Evolutionary conservation across 2,113 vertebrate genomes (phyloP).

Genomic region (Tapirus terrestris): DNA sequence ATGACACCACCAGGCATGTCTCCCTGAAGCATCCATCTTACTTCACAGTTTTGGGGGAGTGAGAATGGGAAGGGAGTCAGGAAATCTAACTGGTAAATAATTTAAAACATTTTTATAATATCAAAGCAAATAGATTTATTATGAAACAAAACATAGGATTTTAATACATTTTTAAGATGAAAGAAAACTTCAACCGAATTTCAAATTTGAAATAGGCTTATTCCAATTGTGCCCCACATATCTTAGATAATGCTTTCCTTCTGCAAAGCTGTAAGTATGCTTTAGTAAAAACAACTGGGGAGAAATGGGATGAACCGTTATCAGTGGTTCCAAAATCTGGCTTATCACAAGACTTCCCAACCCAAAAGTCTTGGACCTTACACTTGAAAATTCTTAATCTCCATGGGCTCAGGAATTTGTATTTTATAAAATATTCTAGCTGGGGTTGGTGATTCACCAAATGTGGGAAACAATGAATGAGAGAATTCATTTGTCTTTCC

Average conservation of each 20-base stretch:
- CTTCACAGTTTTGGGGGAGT: neutral
- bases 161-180: neutral
- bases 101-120: neutral
- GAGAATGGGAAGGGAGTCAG: neutral
- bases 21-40: neutral
- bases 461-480: neutral
- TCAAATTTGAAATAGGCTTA: neutral
- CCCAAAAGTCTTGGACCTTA: neutral
- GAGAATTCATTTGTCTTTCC: slow-evolving; percentile 8
- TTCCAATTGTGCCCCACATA: neutral
- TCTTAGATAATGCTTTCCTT: neutral
- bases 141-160: neutral
- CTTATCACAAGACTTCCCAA: neutral
- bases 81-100: neutral
- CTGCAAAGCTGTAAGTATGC: neutral
- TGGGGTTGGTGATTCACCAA: neutral
- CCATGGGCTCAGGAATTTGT: neutral
- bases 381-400: neutral
- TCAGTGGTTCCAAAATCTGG: neutral
- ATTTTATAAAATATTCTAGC: neutral
- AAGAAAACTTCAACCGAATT: neutral
- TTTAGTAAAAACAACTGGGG: neutral
- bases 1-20: neutral
- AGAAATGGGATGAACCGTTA: neutral
- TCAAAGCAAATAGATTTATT: neutral